Evolutionary conservation across 2,113 vertebrate species (phyloP).

Genomic region (Labeo catla): DNA sequence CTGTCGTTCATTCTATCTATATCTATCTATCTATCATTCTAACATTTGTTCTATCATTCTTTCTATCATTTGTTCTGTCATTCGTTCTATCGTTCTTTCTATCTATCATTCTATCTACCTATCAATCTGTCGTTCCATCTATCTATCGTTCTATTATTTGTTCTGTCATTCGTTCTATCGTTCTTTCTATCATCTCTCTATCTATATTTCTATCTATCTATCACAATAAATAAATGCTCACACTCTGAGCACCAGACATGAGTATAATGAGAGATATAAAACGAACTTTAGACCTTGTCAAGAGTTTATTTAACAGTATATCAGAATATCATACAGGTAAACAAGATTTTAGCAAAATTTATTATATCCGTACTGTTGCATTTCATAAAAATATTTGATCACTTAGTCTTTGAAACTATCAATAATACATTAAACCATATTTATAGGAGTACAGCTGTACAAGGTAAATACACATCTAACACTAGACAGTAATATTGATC

Average conservation of each 20-base stretch:
- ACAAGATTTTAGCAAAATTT: slow-evolving; percentile 99
- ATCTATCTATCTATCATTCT: too few species aligned
- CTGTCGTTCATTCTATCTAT: too few species aligned
- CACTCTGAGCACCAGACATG: slow-evolving; percentile 41
- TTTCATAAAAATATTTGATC: slow-evolving; percentile 99
- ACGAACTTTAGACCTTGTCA: slow-evolving; percentile 88
- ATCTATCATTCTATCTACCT: too few species aligned
- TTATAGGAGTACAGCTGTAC: slow-evolving; percentile 99
- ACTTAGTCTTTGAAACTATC: slow-evolving; percentile 99
- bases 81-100: too few species aligned
- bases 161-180: too few species aligned
- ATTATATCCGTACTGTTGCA: slow-evolving; percentile 99
- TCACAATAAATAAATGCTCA: background rate
- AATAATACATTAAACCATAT: slow-evolving; percentile 99
- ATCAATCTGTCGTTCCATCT: too few species aligned
- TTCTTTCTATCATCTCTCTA: too few species aligned
- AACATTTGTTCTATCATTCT: too few species aligned
- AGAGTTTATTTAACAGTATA: slow-evolving; percentile 99
- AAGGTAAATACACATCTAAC: slow-evolving; percentile 99
- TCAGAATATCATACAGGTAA: slow-evolving; percentile 99
- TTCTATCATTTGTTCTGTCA: too few species aligned
- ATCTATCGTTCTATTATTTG: too few species aligned
- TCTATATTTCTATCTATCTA: too few species aligned
- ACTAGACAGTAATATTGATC: slow-evolving; percentile 98
- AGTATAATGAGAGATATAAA: slow-evolving; percentile 50